Evolutionary conservation across 2,797 vertebrate genomes (phyloP).

Genomic region (Chiroxiphia lanceolata): DNA sequence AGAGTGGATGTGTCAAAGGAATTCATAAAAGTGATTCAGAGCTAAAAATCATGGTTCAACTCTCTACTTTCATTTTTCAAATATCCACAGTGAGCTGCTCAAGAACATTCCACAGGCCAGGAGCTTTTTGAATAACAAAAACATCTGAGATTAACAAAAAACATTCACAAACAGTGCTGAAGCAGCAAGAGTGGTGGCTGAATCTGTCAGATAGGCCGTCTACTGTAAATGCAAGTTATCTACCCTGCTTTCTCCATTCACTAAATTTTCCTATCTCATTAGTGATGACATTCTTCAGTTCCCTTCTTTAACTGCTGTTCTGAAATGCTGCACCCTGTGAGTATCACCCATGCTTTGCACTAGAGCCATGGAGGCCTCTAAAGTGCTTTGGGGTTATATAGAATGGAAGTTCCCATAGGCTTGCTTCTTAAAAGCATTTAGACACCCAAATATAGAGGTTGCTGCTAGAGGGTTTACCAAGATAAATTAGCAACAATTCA

Average conservation of each 20-base stretch:
- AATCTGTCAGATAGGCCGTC: background rate
- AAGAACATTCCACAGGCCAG: background rate
- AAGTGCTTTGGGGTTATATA: background rate
- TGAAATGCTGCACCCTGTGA: background rate
- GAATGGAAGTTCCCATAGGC: background rate
- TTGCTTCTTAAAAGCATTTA: background rate
- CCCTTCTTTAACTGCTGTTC: background rate
- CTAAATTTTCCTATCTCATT: background rate
- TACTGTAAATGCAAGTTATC: background rate
- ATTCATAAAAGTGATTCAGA: background rate
- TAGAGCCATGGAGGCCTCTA: background rate
- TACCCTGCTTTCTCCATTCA: background rate
- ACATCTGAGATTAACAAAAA: background rate
- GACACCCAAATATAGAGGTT: background rate
- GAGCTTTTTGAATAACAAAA: background rate
- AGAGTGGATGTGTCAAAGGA: constrained; percentile 25
- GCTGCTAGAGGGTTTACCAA: background rate
- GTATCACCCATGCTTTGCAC: background rate
- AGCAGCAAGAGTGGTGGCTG: background rate
- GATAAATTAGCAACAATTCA: background rate
- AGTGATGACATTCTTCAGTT: background rate
- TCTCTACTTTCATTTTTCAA: background rate
- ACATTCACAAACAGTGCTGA: background rate
- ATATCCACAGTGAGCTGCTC: background rate
- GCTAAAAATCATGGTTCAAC: background rate